These are phyloP conservation scores for Leptinotarsa tumamoca DNA, from an alignment of 2,888 invertebrate species.

Conservation along the genomic window DNA sequence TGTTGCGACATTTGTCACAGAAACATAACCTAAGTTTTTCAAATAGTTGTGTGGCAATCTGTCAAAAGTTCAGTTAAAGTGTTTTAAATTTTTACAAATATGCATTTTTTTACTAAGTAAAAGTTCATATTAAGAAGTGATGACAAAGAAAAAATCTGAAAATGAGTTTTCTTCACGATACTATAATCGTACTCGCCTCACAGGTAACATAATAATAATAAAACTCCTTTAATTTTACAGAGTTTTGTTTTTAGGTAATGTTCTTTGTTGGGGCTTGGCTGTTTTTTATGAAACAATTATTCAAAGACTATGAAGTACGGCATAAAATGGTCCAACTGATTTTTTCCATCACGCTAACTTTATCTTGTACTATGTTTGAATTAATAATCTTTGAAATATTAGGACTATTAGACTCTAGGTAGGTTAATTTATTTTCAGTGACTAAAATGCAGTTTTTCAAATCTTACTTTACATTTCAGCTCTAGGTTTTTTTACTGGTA, in stretches of 20 bases:
- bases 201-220: conserved; percentile 50
- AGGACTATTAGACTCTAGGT: conserved; percentile 92
- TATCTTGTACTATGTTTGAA: conserved; percentile 99
- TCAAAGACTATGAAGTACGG: conserved; percentile 97
- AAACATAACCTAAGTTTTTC: too few species aligned
- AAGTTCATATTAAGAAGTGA: conserved; percentile 14
- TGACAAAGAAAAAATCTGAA: conserved; percentile 28
- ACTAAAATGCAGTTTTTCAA: conserved; percentile 8
- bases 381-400: conserved; percentile 99
- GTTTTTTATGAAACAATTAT: conserved; percentile 97
- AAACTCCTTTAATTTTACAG: conserved; percentile 15
- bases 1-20: too few species aligned
- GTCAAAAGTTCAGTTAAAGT: not conserved
- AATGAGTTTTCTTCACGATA: conserved; percentile 37
- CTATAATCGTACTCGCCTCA: conserved; percentile 68
- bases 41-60: not conserved
- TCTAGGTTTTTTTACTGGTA: conserved; percentile 97
- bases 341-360: conserved; percentile 94
- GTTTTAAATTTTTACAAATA: too few species aligned
- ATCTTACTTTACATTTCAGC: conserved; percentile 66
- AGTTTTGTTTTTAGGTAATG: conserved; percentile 73
- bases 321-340: conserved; percentile 94
- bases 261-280: conserved; percentile 98
- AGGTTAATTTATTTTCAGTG: conserved; percentile 55
- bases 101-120: too few species aligned